Conservation (phyloP, 1,140 invertebrate genomes). For the Aphelinus atriplicis region DNA sequence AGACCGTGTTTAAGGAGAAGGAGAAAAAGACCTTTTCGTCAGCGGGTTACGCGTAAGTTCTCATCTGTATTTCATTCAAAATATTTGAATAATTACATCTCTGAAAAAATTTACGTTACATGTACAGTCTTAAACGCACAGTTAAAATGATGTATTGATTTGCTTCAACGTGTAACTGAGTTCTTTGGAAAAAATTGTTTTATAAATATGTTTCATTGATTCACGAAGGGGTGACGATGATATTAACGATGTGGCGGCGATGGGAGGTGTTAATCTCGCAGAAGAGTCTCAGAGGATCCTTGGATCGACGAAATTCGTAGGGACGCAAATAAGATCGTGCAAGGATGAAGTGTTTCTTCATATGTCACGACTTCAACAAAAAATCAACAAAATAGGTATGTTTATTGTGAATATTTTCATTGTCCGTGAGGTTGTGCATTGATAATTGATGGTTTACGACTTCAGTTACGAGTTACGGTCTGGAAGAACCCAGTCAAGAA, state of each 20-base stretch:
- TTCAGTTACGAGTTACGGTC: constrained; percentile 78
- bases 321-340: constrained; percentile 94
- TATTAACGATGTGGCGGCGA: constrained; percentile 98
- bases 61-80: constrained; percentile 38
- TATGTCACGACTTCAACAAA: constrained; percentile 78
- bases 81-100: too few relatives aligned
- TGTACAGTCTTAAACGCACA: constrained; percentile 1
- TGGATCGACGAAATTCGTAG: constrained; percentile 93
- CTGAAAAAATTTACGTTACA: neutral
- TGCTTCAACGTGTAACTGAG: neutral
- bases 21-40: constrained; percentile 73
- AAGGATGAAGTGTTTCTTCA: constrained; percentile 94
- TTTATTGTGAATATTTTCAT: too few relatives aligned
- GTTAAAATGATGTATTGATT: neutral
- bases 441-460: neutral
- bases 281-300: constrained; percentile 96
- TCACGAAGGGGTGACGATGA: constrained; percentile 83
- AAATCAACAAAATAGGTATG: constrained; percentile 79
- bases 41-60: constrained; percentile 64
- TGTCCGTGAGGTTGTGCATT: too few relatives aligned
- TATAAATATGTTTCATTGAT: constrained; percentile 6
- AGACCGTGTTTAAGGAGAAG: constrained; percentile 69
- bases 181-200: neutral
- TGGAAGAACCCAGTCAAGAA: constrained; percentile 89
- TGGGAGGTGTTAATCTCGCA: constrained; percentile 98